These are phyloP conservation scores for Bubo scandiacus DNA, from an alignment of 2,113 vertebrate genomes.

Conservation along the genomic window DNA sequence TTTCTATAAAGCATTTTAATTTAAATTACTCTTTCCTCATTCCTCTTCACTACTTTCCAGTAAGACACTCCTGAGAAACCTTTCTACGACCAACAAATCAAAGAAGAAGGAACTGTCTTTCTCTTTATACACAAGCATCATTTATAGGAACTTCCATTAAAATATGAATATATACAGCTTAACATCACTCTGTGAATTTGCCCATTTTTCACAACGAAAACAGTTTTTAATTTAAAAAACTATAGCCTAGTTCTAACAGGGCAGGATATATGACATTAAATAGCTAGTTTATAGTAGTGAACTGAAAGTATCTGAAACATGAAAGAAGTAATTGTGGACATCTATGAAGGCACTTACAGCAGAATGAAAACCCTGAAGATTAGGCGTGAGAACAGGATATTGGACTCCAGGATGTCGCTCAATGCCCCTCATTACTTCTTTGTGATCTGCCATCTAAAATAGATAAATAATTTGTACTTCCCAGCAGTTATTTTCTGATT, in stretches of 20 bases:
- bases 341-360: constrained; percentile 81
- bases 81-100: not conserved
- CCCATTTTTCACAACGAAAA: not conserved
- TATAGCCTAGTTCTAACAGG: not conserved
- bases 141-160: not conserved
- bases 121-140: not conserved
- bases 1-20: not conserved
- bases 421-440: constrained; percentile 88
- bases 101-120: not conserved
- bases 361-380: constrained; percentile 89
- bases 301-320: not conserved
- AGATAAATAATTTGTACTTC: constrained; percentile 1
- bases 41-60: not conserved
- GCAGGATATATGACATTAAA: not conserved
- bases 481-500: not conserved
- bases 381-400: constrained; percentile 93
- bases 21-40: not conserved
- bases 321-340: not conserved
- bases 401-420: constrained; percentile 78
- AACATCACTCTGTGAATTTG: not conserved
- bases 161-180: not conserved
- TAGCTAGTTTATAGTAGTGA: not conserved
- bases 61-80: not conserved
- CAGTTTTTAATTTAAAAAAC: not conserved
- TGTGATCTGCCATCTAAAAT: constrained; percentile 93